These are phyloP conservation scores for Carposina sasakii DNA, from an alignment of 1,140 invertebrate genomes.

Conservation along the genomic window DNA sequence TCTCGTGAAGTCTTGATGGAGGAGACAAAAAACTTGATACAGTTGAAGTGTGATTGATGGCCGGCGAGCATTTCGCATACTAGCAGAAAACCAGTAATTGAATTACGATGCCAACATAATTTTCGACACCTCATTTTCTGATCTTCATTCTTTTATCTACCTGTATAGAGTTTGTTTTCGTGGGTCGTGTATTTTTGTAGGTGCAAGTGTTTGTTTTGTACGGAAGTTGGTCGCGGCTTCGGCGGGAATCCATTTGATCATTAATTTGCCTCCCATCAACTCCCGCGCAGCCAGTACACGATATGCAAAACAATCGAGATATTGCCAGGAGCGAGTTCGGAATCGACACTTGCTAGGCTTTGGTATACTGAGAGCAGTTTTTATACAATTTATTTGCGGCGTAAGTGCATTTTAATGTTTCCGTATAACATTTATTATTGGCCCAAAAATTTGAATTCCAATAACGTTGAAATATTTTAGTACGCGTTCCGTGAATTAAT, in stretches of 20 bases:
- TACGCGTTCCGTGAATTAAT: too few species aligned
- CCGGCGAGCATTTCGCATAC: slow-evolving; percentile 36
- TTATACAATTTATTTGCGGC: too few species aligned
- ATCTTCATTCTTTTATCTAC: slow-evolving; percentile 26
- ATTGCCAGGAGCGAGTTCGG: slow-evolving; percentile 28
- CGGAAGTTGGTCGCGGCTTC: slow-evolving; percentile 32
- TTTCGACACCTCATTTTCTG: slow-evolving; percentile 27
- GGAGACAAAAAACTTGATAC: slow-evolving; percentile 58
- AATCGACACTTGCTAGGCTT: too few species aligned
- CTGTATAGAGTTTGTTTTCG: slow-evolving; percentile 25
- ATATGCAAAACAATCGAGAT: slow-evolving; percentile 64
- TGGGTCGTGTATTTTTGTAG: slow-evolving; percentile 17
- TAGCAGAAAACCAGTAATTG: slow-evolving; percentile 48
- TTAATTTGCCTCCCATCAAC: slow-evolving; percentile 52
- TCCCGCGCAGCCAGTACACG: slow-evolving; percentile 30
- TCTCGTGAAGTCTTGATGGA: slow-evolving; percentile 43
- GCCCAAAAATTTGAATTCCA: slow-evolving; percentile 10
- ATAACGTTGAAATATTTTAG: too few species aligned
- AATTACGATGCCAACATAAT: slow-evolving; percentile 57
- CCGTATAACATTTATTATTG: too few species aligned
- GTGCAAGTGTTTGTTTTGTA: slow-evolving; percentile 24
- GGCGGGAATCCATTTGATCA: slow-evolving; percentile 51
- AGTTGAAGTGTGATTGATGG: slow-evolving; percentile 69
- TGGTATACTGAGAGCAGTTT: too few species aligned
- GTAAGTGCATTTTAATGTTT: too few species aligned